phyloP scores from a whole-genome alignment of 2,888 invertebrate genomes.

The Apamea epomidion region DNA sequence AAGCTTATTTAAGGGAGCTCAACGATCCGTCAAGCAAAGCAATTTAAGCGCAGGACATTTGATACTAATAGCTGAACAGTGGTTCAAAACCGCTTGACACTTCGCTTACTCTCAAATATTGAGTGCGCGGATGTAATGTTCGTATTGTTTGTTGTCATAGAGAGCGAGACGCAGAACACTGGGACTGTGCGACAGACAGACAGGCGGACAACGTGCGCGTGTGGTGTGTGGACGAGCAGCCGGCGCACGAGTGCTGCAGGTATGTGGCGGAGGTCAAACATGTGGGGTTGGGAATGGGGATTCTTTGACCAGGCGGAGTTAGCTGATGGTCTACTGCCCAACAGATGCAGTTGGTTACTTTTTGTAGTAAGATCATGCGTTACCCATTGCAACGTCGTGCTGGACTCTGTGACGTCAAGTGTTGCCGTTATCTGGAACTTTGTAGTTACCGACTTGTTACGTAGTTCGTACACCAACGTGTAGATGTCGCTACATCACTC shows the following conservation, averaged over 20 bases:
- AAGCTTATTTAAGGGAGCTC: no score
- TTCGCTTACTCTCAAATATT: not conserved
- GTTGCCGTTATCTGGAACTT: no score
- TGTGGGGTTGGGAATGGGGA: not conserved
- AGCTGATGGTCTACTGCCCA: not conserved
- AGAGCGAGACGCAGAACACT: constrained; percentile 62
- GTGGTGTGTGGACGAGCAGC: constrained; percentile 65
- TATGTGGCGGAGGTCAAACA: not conserved
- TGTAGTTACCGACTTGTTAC: no score
- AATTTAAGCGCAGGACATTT: no score
- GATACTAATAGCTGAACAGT: no score
- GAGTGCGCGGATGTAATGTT: not conserved
- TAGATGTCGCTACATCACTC: no score
- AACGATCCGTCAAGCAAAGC: no score
- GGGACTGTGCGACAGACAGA: constrained; percentile 51
- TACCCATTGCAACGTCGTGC: no score
- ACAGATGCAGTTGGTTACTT: not conserved
- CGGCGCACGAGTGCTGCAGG: constrained; percentile 70
- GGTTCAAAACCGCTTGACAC: not conserved
- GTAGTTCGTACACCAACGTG: no score
- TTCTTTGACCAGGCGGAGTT: not conserved
- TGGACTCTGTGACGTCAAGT: no score
- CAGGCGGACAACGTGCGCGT: constrained; percentile 44
- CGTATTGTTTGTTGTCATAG: constrained; percentile 24
- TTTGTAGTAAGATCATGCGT: no score